Base-by-base conservation (phyloP, 1,140 invertebrate genomes). In the Drosophila gunungcola region DNA sequence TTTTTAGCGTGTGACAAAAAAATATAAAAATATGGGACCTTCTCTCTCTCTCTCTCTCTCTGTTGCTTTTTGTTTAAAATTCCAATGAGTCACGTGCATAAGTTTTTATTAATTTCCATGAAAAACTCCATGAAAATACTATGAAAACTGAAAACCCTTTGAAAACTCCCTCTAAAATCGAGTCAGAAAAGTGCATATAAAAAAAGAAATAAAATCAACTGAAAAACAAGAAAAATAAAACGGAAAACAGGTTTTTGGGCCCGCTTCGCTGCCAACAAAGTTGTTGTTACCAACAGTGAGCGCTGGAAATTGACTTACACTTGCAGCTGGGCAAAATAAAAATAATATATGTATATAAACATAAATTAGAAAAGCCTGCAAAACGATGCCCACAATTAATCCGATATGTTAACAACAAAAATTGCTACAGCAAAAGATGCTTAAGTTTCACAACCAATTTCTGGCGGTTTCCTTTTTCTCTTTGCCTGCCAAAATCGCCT, bases 191-290 rank as follows among this genome's bases (percentile, higher is more conserved):
- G 80, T 72, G 72, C 69, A 83, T 58, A 42, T 32, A 39, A 34
- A 25, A 41, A 67, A 46, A n/a, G n/a, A n/a, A n/a, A 73, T 11
- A 60, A 67, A 36, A 49, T 45, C 42, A 36, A 12, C 56, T 52
- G 27, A 63, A 55, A 52, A 78, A 43, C 56, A 57, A 62, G 29
- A 45, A 68, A 76, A 56, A 70, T 49, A 34, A 64, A 69, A 69
- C 62, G 39, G 11, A 61, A 78, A 85, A 85, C 81, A 54, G 81
- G 81, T 85, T 85, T 82, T 69, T 54, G 46, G 62, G 42, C 13
- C 43, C 76, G 76, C 73, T 76, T 56, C 55, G 80, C 75, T 62
- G 56, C 61, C 69, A 61, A 61, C 60, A 56, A 61, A 60, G 43
- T 65, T 72, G 79, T 80, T 58, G 52, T 48, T 64, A 41, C 21